A percentile compares a stretch with the other conserved stretches of the same genome.
Conservation (phyloP, 2,888 invertebrate species). For the Antitype chi region DNA sequence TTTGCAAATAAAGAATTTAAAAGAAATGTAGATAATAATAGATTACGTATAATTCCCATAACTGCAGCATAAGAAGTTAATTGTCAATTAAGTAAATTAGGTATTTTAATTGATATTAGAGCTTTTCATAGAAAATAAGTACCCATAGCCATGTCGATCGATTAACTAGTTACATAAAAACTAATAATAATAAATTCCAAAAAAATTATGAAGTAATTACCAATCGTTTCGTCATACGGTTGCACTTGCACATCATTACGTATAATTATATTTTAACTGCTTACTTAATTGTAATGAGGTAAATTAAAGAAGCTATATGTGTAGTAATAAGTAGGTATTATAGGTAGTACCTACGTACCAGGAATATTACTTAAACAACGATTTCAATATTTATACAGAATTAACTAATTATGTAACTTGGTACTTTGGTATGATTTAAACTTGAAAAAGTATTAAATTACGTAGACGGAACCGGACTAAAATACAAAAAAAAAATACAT, state of each 20-base stretch:
- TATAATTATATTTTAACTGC: constrained; percentile 26
- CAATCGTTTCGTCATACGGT: not conserved
- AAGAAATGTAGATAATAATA: not conserved
- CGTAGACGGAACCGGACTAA: not conserved
- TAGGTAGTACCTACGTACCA: not conserved
- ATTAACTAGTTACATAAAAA: constrained; percentile 5
- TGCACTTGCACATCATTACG: constrained; percentile 2
- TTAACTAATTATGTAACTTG: not conserved
- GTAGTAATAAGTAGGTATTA: not conserved
- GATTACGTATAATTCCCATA: not conserved
- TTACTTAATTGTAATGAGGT: constrained; percentile 24
- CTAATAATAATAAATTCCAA: too few species aligned
- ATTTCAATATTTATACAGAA: not conserved
- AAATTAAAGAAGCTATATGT: not conserved
- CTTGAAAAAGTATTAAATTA: not conserved
- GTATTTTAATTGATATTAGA: not conserved
- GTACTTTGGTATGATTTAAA: not conserved
- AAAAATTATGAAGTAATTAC: too few species aligned
- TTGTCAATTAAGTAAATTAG: not conserved
- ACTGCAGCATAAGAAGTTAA: not conserved
- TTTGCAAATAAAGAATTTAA: not conserved
- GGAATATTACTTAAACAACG: not conserved
- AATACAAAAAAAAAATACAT: too few species aligned
- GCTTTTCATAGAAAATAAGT: constrained; percentile 14
- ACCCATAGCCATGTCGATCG: not conserved